Conservation (phyloP, 2,113 vertebrate genomes). For the Jaculus jaculus region DNA sequence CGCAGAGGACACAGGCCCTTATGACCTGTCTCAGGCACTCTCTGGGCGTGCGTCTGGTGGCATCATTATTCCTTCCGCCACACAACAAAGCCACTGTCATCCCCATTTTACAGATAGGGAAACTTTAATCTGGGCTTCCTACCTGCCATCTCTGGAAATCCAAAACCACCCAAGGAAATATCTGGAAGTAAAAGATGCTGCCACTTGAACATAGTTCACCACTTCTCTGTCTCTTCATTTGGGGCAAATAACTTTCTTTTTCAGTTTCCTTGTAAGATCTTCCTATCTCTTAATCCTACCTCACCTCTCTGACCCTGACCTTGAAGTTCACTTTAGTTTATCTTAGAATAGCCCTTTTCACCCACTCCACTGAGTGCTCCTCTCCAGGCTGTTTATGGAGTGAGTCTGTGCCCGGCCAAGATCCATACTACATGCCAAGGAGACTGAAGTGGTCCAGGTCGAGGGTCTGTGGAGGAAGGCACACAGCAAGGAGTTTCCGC, state of each 20-base stretch:
- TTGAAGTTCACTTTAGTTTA: background rate
- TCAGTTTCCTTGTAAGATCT: background rate
- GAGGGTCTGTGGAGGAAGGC: background rate
- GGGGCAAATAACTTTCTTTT: background rate
- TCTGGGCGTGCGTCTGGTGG: background rate
- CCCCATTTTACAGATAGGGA: background rate
- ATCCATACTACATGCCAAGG: background rate
- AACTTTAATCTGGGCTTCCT: background rate
- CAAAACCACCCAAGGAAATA: background rate
- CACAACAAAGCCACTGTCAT: background rate
- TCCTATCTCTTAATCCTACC: background rate
- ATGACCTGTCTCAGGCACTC: background rate
- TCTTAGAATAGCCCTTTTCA: background rate
- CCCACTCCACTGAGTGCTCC: background rate
- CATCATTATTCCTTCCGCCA: background rate
- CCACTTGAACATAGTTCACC: background rate
- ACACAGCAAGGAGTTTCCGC: background rate
- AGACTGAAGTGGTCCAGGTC: background rate
- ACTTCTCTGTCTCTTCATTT: background rate
- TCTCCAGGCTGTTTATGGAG: background rate
- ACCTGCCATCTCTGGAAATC: background rate
- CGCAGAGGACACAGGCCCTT: background rate
- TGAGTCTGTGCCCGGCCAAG: background rate
- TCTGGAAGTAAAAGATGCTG: background rate
- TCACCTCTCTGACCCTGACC: fast-evolving